Evolutionary conservation across 2,113 vertebrate genomes (phyloP).

Genomic region (Pogonocichla stellata): DNA sequence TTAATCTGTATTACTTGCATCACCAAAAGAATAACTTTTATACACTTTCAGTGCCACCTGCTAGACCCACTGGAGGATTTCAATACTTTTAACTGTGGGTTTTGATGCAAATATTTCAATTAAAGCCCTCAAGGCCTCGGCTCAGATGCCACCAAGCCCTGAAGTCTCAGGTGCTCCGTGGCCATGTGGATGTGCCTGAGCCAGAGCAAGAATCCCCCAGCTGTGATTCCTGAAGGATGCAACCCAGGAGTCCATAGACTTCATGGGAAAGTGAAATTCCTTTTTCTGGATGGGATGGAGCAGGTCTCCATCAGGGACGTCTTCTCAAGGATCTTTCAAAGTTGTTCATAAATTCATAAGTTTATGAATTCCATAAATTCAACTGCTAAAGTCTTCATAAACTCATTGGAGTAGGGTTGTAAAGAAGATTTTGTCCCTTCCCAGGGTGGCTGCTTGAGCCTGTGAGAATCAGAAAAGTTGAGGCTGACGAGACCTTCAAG

Average conservation of each 20-base stretch:
- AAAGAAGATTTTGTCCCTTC: neutral
- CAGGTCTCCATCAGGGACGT: neutral
- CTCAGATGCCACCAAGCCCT: neutral
- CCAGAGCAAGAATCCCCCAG: neutral
- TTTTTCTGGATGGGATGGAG: neutral
- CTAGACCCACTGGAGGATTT: neutral
- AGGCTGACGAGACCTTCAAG: neutral
- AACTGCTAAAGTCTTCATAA: neutral
- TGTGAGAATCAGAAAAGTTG: neutral
- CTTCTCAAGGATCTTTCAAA: accelerated
- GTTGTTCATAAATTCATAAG: too few species aligned
- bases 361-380: too few species aligned
- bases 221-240: neutral
- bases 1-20: neutral
- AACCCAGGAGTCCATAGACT: neutral
- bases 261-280: neutral
- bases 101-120: neutral
- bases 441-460: neutral
- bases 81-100: neutral
- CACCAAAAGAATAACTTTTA: neutral
- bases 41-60: neutral
- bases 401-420: accelerated
- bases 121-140: neutral
- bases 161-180: neutral
- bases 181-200: neutral